These are phyloP conservation scores for Prionace glauca DNA, from an alignment of 2,797 vertebrate species.

Conservation along the genomic window DNA sequence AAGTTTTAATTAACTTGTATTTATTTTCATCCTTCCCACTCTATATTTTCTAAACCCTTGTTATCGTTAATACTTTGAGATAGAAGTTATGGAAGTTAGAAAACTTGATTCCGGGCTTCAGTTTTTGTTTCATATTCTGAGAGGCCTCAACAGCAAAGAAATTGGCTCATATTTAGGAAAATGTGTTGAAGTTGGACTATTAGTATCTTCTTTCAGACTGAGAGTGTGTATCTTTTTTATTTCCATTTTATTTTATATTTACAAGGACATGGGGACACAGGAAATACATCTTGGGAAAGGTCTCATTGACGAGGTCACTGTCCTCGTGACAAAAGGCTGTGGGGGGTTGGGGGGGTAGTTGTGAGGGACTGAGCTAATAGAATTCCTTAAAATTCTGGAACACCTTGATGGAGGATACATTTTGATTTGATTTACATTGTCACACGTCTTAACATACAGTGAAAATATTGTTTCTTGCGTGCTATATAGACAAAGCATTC, in stretches of 20 bases:
- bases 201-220: neutral
- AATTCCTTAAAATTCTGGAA: neutral
- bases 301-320: neutral
- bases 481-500: too few species aligned
- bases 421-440: too few species aligned
- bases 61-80: neutral
- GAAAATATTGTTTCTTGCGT: too few species aligned
- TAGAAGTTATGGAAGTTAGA: neutral
- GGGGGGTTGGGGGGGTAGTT: too few species aligned
- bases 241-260: neutral
- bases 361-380: too few species aligned
- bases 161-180: neutral
- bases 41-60: neutral
- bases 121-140: neutral
- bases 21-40: neutral
- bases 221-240: neutral
- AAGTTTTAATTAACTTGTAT: neutral
- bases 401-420: too few species aligned
- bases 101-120: neutral
- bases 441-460: too few species aligned
- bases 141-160: neutral
- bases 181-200: neutral
- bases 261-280: neutral
- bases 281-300: neutral
- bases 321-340: neutral